These are phyloP conservation scores for Orestias chungarensis DNA, from an alignment of 2,797 vertebrate genomes.

Conservation along the genomic window DNA sequence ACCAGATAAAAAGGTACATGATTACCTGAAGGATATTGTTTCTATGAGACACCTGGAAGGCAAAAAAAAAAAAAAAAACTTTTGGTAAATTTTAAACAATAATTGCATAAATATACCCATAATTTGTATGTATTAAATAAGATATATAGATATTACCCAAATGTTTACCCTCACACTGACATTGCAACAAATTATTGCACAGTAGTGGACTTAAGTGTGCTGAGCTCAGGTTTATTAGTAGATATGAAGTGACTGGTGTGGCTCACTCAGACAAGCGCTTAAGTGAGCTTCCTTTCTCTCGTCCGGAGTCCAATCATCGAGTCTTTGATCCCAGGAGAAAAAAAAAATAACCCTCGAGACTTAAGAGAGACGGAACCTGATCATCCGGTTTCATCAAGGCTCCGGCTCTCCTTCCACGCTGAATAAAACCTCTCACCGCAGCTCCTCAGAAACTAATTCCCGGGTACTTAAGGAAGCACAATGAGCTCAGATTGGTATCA, in stretches of 20 bases:
- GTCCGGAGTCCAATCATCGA: conserved; percentile 76
- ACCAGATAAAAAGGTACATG: too few relatives aligned
- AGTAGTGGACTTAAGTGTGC: conserved; percentile 25
- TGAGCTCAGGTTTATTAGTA: conserved; percentile 30
- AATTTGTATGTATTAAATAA: too few relatives aligned
- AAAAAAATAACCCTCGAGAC: conserved; percentile 71
- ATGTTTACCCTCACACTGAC: too few relatives aligned
- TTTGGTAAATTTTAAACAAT: too few relatives aligned
- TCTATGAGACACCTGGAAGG: too few relatives aligned
- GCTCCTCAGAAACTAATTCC: conserved; percentile 64
- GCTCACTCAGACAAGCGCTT: conserved; percentile 26
- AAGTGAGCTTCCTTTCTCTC: conserved; percentile 40
- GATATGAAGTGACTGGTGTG: conserved; percentile 22
- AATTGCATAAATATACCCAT: too few relatives aligned
- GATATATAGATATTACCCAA: too few relatives aligned
- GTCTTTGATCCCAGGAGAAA: conserved; percentile 60
- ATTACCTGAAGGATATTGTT: too few relatives aligned
- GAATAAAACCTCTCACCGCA: conserved; percentile 51
- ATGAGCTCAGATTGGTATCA: conserved; percentile 73
- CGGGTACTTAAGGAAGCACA: conserved; percentile 69
- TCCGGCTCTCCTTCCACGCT: conserved; percentile 53
- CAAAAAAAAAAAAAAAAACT: too few relatives aligned
- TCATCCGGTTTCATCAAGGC: conserved; percentile 74
- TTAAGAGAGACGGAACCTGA: conserved; percentile 69
- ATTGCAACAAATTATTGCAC: not conserved